Evolutionary conservation across 2,888 invertebrate genomes (phyloP), one percentile per base, ranked within the genome.

Genomic region (Drosophila macrothrix): DNA sequence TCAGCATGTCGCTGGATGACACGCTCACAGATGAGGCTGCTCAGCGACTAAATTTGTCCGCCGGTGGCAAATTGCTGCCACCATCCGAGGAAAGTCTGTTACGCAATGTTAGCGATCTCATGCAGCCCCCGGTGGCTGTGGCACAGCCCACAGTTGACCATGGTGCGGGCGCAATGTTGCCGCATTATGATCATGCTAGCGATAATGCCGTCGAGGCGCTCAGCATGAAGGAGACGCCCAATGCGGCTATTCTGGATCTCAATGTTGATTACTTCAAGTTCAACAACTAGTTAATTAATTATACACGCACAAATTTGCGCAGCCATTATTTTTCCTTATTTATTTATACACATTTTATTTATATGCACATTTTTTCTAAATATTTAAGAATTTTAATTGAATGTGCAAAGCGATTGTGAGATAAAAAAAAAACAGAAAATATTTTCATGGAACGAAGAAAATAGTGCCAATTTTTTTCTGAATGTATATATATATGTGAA

Each of bases 191-290:
- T 68, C 92, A 93, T 78, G 93, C 86, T 37, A 93, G 91, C 72
- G 93, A 93, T 72, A 93, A 93, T 81, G 93, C 93, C 10, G 93
- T 93, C 29, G 93, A 93, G 67, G 93, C 93, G 16, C 84, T 92
- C 12, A 83, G 81, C 33, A 92, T 93, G 90, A 92, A 93, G 68
- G 92, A 92, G 55, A 92, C 91, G 2, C 82, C 84, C 10, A 76
- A 84, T 19, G 81, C 79, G 10, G 78, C 80, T 35, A 83, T 93
- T 39, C 69, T 93, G 53, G 93, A 93, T 87, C 89, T 93, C 73
- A 90, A 92, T 10, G 90, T 93, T 39, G 93, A 93, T 74, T 91
- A 93, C 64, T 93, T 93, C 61, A 91, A 93, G 77, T 93, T 93
- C 63, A 92, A 92, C 49, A 92, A 92, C 67, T 88, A 81, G 59